Percentiles rank a stretch among this genome's conserved stretches.
Conservation (phyloP, 2,888 invertebrate genomes). For the Odiellus spinosus region DNA sequence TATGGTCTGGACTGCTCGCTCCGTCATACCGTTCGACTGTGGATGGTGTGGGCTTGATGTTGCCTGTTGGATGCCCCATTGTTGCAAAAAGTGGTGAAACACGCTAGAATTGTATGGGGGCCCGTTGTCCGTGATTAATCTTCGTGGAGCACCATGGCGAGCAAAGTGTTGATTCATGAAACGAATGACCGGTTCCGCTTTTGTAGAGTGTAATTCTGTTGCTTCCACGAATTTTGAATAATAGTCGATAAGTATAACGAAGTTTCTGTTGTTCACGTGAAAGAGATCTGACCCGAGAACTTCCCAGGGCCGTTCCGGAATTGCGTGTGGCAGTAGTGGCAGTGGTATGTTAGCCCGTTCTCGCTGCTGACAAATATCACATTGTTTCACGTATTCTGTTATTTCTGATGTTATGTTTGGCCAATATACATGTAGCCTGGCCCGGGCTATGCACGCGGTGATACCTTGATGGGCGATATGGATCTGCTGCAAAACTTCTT, state of each 20-base stretch:
- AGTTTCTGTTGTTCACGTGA: neutral
- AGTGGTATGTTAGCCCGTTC: conserved; percentile 1
- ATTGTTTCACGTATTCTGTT: neutral
- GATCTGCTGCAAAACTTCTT: neutral
- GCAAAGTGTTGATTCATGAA: conserved; percentile 4
- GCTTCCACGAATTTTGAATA: too few species aligned
- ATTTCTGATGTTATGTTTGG: neutral
- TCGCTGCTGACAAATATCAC: conserved; percentile 1
- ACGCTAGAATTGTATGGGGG: conserved; percentile 2
- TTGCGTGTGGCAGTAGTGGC: neutral
- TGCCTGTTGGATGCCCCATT: conserved; percentile 1
- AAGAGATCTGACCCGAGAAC: neutral
- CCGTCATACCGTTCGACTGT: conserved; percentile 2
- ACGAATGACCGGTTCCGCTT: conserved; percentile 2
- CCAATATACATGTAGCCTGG: conserved; percentile 5
- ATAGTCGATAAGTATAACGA: conserved; percentile 5
- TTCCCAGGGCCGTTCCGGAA: neutral
- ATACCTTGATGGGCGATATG: conserved; percentile 2
- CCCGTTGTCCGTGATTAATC: neutral
- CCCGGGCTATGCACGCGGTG: conserved; percentile 1
- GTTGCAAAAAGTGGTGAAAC: neutral
- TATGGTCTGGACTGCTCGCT: neutral
- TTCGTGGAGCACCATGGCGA: neutral
- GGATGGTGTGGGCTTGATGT: conserved; percentile 1
- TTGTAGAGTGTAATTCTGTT: neutral